Base-by-base conservation (phyloP, 2,888 invertebrate species). In the Ceramica pisi region DNA sequence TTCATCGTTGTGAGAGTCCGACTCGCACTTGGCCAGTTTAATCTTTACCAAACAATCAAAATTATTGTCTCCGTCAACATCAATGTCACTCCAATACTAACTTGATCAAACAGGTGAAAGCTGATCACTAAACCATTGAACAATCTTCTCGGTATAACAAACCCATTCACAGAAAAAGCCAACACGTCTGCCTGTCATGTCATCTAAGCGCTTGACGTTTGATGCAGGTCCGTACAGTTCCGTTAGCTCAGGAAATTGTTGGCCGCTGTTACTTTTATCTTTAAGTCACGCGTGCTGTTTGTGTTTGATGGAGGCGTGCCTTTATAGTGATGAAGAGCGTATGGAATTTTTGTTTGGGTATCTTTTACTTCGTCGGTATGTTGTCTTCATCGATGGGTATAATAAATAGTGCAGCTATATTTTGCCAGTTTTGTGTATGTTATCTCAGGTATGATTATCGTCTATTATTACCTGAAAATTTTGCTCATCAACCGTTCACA, bases 191-290 rank as follows among this genome's bases (percentile, higher is more conserved):
- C 65, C 72, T 62, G 68, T 79, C 84, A 78, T 62, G 68, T 79
- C 84, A 78, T 73, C 41, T 53, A 50, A 38, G 57, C 50, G 55
- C 23, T 67, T 75, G 68, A 68, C 67, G 26, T 80, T 71, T 82
- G 76, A 84, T 69, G 67, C 71, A 79, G 80, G 82, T 71, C 48
- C 67, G 64, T 73, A 67, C 67, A 73, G 64, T 79, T 65, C 46
- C 44, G 60, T 72, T 67, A 38, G 35, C 62, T 67, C 59, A 70
- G 50, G 57, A 66, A 83, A 80, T 68, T 62, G 69, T 73, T 16
- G 35, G 51, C 65, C 53, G 53, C 31, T 67, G 53, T 71, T 71
- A 71, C 72, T 81, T 79, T 79, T 55, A 74, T 71, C 61, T 67
- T 67, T 44, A 67, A 19, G 19, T 53, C 53, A n/a, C 19, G 19